Base-by-base conservation (phyloP, 2,797 vertebrate species). In the Falco peregrinus region DNA sequence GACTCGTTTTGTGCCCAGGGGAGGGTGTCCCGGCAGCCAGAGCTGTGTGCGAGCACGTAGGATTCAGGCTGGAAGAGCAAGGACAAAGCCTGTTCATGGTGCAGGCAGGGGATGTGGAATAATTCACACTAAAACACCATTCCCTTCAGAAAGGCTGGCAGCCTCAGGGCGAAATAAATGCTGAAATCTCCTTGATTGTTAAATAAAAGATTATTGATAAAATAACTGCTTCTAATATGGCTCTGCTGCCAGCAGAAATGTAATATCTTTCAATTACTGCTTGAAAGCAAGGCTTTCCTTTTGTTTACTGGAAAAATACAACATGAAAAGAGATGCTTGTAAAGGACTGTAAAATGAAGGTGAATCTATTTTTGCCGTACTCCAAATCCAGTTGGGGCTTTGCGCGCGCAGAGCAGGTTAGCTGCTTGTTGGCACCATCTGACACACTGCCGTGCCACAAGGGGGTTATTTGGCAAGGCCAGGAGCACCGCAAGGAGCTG, bases 151-250 rank as follows among this genome's bases (percentile, higher is more conserved):
- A 95, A 90, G 65, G 83, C 94, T 65, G 63, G 87, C 94, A 88
- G 96, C 87, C 28, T 96, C 56, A 1, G 85, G 92, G 96, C 22
- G 63, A 96, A 97, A 96, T 56, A 94, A 96, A 96, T 48, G 84
- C 84, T 60, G 93, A 96, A 92, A 95, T 63, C 87, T 96, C 96
- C 93, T 96, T 87, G 96, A 92, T 93, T 94, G 95, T 93, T 95
- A 96, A 97, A 96, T 93, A 89, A 96, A 89, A 93, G 96, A 95
- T 95, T 96, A 91, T 86, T 94, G 94, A 94, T 91, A 90, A 85
- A 95, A 86, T 59, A 93, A 95, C 64, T 57, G 93, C 85, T 90
- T 31, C 76, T 94, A 87, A 91, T 33, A 24, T 15, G 2, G 81
- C 82, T 48, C 64, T 37, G 43, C 84, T 63, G 90, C 86, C 41